Evolutionary conservation across 2,113 vertebrate species (phyloP).

Genomic region (Coptodon rendalli): DNA sequence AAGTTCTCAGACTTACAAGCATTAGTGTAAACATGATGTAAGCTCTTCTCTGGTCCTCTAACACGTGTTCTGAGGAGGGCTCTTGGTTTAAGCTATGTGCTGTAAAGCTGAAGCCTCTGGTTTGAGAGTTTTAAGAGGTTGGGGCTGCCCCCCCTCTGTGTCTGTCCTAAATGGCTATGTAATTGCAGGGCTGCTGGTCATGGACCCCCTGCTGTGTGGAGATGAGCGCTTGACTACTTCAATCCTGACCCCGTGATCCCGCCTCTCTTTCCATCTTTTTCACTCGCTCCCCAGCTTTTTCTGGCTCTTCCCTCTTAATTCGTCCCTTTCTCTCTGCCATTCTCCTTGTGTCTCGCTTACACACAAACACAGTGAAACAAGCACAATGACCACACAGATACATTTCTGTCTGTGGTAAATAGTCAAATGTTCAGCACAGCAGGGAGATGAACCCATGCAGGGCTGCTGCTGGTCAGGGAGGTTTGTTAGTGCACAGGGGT

Average conservation of each 20-base stretch:
- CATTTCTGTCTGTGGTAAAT: conserved; percentile 29
- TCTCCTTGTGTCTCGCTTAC: neutral
- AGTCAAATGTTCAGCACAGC: conserved; percentile 43
- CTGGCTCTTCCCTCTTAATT: neutral
- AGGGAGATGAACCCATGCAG: conserved; percentile 29
- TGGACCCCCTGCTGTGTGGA: conserved; percentile 43
- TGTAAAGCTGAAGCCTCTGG: neutral
- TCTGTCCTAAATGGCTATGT: conserved; percentile 56
- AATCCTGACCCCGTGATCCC: conserved; percentile 50
- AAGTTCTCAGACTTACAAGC: neutral
- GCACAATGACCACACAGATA: neutral
- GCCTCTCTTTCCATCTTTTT: conserved; percentile 29
- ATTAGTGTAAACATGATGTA: neutral
- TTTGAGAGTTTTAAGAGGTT: conserved; percentile 2
- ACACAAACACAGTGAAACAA: conserved; percentile 8
- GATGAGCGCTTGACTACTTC: conserved; percentile 56
- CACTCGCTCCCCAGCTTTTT: neutral
- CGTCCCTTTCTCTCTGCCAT: neutral
- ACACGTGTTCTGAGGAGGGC: neutral
- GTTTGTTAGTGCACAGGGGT: conserved; percentile 54
- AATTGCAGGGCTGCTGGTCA: conserved; percentile 59
- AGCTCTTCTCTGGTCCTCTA: neutral
- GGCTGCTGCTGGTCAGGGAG: neutral
- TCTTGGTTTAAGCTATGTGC: neutral
- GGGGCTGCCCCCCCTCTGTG: conserved; percentile 5